These are phyloP conservation scores for Cololabis saira DNA, from an alignment of 2,113 vertebrate genomes.

Conservation along the genomic window DNA sequence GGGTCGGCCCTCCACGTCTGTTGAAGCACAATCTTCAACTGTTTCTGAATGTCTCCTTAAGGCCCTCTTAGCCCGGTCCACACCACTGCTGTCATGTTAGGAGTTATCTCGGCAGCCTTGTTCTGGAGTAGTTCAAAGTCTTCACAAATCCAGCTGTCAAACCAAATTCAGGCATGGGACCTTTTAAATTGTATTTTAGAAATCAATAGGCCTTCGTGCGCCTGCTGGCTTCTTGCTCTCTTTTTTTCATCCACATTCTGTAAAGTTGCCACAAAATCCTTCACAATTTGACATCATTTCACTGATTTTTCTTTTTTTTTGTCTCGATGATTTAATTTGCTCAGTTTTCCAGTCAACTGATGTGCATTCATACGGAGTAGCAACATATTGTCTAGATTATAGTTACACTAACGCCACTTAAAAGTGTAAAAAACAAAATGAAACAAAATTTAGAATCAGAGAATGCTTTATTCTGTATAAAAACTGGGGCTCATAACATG, in stretches of 20 bases:
- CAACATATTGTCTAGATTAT: conserved; percentile 5
- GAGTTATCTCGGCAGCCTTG: conserved; percentile 45
- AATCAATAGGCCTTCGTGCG: conserved; percentile 69
- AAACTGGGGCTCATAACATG: too few relatives aligned
- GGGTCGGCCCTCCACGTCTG: conserved; percentile 55
- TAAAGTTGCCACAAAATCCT: conserved; percentile 57
- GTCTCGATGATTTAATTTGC: background rate
- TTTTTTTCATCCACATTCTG: conserved; percentile 34
- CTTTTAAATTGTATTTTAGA: conserved; percentile 76
- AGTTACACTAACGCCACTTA: background rate
- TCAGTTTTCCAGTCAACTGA: background rate
- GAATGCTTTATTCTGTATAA: too few relatives aligned
- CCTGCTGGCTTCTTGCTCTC: conserved; percentile 26
- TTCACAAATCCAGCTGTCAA: conserved; percentile 76
- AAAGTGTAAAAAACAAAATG: too few relatives aligned
- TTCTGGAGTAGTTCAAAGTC: conserved; percentile 72
- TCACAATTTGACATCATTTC: conserved; percentile 12
- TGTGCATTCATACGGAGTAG: background rate
- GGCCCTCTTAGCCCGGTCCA: conserved; percentile 71
- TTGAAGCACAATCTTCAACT: conserved; percentile 40
- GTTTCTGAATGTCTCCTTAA: conserved; percentile 64
- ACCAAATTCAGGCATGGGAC: conserved; percentile 67
- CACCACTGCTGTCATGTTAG: conserved; percentile 54
- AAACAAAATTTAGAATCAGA: too few relatives aligned
- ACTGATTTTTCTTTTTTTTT: conserved; percentile 2